Percentiles rank a stretch among this genome's conserved stretches.
Conservation (phyloP, 2,797 vertebrate genomes). For the Neoniphon sammara region DNA sequence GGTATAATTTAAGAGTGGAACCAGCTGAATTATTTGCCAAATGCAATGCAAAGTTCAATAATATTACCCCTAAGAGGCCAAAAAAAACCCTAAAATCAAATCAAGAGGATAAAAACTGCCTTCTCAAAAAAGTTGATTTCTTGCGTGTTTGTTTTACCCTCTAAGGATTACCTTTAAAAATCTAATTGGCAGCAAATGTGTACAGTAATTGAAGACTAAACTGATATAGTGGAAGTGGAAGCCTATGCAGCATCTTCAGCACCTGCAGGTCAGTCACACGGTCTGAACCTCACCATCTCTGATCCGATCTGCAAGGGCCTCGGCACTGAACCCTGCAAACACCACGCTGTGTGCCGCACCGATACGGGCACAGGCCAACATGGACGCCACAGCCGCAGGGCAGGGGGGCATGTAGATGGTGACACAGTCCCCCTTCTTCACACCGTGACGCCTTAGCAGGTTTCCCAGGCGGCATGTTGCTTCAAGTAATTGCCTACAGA, state of each 20-base stretch:
- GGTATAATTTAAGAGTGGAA: no score
- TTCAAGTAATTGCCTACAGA: slow-evolving; percentile 90
- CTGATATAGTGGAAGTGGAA: background rate
- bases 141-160: no score
- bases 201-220: background rate
- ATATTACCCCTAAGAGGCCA: no score
- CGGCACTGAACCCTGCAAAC: slow-evolving; percentile 95
- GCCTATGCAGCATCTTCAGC: background rate
- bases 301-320: slow-evolving; percentile 92
- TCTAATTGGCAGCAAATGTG: background rate
- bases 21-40: no score
- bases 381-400: slow-evolving; percentile 91
- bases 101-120: no score
- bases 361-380: slow-evolving; percentile 94
- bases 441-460: slow-evolving; percentile 87
- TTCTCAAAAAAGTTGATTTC: no score
- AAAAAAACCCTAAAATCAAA: background rate
- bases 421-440: slow-evolving; percentile 90
- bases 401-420: slow-evolving; percentile 95
- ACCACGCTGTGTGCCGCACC: slow-evolving; percentile 92
- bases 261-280: background rate
- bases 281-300: slow-evolving; percentile 87
- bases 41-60: no score
- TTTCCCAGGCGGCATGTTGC: slow-evolving; percentile 95
- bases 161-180: background rate